Conservation (phyloP, 2,113 vertebrate genomes). For the Microtus richardsoni region DNA sequence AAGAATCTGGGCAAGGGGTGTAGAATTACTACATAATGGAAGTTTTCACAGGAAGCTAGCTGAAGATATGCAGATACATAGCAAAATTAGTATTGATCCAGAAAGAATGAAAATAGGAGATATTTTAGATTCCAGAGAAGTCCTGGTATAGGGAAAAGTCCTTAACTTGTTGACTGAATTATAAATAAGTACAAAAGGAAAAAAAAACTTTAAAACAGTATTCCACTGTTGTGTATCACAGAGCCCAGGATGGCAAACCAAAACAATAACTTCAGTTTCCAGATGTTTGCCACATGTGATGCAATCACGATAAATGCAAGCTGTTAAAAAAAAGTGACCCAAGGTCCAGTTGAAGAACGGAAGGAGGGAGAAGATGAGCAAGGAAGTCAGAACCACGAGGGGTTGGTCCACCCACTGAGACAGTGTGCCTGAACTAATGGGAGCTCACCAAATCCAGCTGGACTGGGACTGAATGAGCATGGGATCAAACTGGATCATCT, state of each 20-base stretch:
- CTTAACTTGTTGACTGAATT: background rate
- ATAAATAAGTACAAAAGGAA: background rate
- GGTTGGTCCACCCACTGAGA: too few species aligned
- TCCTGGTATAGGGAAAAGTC: background rate
- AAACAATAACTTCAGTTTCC: background rate
- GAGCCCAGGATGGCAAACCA: background rate
- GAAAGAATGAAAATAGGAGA: background rate
- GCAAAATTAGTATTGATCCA: background rate
- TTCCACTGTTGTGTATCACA: background rate
- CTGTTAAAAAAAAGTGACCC: background rate
- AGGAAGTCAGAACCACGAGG: too few species aligned
- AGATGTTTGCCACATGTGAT: background rate
- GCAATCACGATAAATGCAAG: background rate
- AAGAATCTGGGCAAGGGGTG: background rate
- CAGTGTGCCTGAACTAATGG: too few species aligned
- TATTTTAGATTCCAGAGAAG: background rate
- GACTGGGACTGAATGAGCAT: too few species aligned
- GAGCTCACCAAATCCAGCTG: too few species aligned
- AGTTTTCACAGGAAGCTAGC: background rate
- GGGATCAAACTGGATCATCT: too few species aligned
- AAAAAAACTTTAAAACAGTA: background rate
- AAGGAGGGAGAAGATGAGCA: too few species aligned
- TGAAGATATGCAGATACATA: conserved; percentile 7
- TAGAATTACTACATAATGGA: background rate
- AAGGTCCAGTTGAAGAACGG: too few species aligned